A percentile compares a stretch with the other conserved stretches of the same genome.
phyloP scores from a whole-genome alignment of 2,797 vertebrate genomes.

The Crypturellus tataupa region DNA sequence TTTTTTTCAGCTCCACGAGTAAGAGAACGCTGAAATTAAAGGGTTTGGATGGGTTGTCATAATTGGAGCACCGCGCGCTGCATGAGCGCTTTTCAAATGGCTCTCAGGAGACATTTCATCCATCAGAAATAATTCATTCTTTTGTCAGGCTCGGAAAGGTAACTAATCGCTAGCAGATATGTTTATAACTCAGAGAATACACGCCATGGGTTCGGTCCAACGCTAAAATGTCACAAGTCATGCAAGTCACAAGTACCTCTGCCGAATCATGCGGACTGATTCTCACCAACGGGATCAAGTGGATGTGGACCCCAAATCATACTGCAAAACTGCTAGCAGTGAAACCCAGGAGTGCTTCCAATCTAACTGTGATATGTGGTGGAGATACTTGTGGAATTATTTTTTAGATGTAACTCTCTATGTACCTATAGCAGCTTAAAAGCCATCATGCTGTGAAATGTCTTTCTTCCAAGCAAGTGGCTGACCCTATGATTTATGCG shows the following conservation, averaged over 20 bases:
- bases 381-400: conserved; percentile 7
- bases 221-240: background rate
- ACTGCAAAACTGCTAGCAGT: background rate
- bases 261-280: background rate
- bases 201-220: background rate
- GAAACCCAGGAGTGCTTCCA: conserved; percentile 38
- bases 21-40: conserved; percentile 33
- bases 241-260: conserved; percentile 22
- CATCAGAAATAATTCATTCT: conserved; percentile 50
- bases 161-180: conserved; percentile 48
- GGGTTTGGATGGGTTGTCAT: conserved; percentile 27
- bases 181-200: conserved; percentile 39
- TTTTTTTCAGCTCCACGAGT: background rate
- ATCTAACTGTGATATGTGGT: background rate
- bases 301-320: background rate
- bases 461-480: background rate
- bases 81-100: conserved; percentile 4
- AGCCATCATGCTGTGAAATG: background rate
- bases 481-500: background rate
- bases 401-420: conserved; percentile 34
- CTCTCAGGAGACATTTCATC: conserved; percentile 52
- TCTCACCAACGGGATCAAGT: background rate
- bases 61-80: conserved; percentile 45
- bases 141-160: conserved; percentile 61
- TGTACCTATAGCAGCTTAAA: background rate